Evolutionary conservation across 2,113 vertebrate species (phyloP).

Genomic region (Deroptyus accipitrinus): DNA sequence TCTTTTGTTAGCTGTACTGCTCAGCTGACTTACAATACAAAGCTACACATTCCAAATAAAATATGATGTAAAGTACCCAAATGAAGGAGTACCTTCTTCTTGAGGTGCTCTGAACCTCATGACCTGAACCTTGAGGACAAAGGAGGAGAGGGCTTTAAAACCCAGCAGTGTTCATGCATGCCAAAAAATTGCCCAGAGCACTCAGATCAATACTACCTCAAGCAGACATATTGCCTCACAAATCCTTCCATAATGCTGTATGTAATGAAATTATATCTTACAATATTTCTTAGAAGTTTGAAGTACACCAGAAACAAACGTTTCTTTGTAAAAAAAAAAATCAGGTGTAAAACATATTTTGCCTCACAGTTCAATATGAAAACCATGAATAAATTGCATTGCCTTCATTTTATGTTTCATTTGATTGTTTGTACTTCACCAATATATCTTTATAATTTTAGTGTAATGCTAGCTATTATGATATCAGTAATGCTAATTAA

Average conservation of each 20-base stretch:
- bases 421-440: neutral
- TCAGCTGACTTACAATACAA: neutral
- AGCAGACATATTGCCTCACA: neutral
- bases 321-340: neutral
- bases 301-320: neutral
- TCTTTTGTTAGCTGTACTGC: neutral
- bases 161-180: neutral
- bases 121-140: neutral
- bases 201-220: neutral
- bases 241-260: neutral
- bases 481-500: slow-evolving; percentile 28
- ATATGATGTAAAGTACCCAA: neutral
- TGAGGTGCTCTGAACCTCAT: neutral
- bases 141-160: neutral
- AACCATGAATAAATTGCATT: neutral
- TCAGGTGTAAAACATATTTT: neutral
- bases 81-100: neutral
- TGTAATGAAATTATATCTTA: neutral
- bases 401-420: neutral
- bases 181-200: neutral
- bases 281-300: neutral
- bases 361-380: neutral
- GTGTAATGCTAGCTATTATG: neutral
- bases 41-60: neutral
- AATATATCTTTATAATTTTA: slow-evolving; percentile 1